phyloP scores from a whole-genome alignment of 2,113 vertebrate species.

The Thunnus thynnus region DNA sequence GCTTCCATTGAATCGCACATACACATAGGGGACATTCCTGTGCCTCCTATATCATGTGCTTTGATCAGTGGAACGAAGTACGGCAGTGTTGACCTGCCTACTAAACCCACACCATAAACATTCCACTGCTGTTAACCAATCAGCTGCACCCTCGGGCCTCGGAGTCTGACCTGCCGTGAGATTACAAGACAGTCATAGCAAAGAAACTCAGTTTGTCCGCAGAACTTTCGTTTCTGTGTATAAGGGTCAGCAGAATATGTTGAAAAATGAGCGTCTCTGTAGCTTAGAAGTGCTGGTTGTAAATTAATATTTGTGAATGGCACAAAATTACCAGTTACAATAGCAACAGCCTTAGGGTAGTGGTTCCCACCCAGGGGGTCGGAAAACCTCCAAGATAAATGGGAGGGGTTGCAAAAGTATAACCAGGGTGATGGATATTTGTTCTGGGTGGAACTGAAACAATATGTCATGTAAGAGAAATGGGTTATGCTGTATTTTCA shows the following conservation, averaged over 20 bases:
- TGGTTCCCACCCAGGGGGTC: too few relatives aligned
- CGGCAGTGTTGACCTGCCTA: constrained; percentile 31
- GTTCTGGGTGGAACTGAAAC: too few relatives aligned
- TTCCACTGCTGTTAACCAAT: constrained; percentile 66
- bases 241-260: too few relatives aligned
- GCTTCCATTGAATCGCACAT: not conserved
- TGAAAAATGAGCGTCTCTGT: not conserved
- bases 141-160: constrained; percentile 40
- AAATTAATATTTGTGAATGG: not conserved
- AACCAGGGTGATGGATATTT: too few relatives aligned
- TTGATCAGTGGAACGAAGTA: constrained; percentile 60
- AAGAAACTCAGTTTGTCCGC: not conserved
- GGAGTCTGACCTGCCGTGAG: constrained; percentile 11
- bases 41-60: constrained; percentile 48
- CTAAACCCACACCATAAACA: constrained; percentile 68
- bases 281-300: not conserved
- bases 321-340: not conserved
- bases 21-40: constrained; percentile 61
- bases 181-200: not conserved
- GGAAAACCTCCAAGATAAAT: too few relatives aligned
- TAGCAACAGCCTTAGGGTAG: not conserved
- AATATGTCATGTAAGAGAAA: too few relatives aligned
- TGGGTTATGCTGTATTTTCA: too few relatives aligned
- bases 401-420: too few relatives aligned
- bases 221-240: not conserved